Percentiles rank a stretch among this genome's conserved stretches.
Evolutionary conservation across 1,140 invertebrate genomes (phyloP).

Genomic region (Neodiprion pinetum): DNA sequence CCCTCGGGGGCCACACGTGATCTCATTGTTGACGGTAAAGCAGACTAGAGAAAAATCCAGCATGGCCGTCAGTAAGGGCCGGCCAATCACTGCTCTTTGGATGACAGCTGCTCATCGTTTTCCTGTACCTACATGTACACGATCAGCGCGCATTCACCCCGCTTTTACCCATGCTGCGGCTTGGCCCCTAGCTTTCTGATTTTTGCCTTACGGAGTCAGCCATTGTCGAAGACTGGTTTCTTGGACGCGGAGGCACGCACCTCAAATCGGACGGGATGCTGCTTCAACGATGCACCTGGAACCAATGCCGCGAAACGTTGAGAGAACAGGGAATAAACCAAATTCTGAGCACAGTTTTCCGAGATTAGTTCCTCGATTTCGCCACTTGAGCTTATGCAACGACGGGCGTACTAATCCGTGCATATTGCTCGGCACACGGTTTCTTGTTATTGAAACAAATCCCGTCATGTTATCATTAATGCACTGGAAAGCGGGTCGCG

Average conservation of each 20-base stretch:
- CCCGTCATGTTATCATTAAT: slow-evolving; percentile 44
- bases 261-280: neutral
- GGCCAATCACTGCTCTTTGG: slow-evolving; percentile 50
- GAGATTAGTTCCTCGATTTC: no score
- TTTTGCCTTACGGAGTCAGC: slow-evolving; percentile 64
- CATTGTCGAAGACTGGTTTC: slow-evolving; percentile 50
- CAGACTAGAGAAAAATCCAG: slow-evolving; percentile 58
- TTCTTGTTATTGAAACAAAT: slow-evolving; percentile 54
- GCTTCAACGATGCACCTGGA: no score
- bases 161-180: slow-evolving; percentile 27
- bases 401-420: neutral
- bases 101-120: slow-evolving; percentile 60
- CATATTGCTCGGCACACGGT: slow-evolving; percentile 1
- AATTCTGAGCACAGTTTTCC: no score
- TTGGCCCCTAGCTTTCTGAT: slow-evolving; percentile 61
- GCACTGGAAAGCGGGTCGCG: slow-evolving; percentile 33
- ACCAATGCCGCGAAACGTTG: no score
- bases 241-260: neutral
- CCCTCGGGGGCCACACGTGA: slow-evolving; percentile 9
- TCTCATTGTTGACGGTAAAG: slow-evolving; percentile 49
- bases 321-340: no score
- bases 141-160: slow-evolving; percentile 6
- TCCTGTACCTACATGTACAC: slow-evolving; percentile 26
- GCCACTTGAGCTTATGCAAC: no score
- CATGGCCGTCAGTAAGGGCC: slow-evolving; percentile 47